Evolutionary conservation across 2,797 vertebrate genomes (phyloP).

Genomic region (Cirrhinus molitorella): DNA sequence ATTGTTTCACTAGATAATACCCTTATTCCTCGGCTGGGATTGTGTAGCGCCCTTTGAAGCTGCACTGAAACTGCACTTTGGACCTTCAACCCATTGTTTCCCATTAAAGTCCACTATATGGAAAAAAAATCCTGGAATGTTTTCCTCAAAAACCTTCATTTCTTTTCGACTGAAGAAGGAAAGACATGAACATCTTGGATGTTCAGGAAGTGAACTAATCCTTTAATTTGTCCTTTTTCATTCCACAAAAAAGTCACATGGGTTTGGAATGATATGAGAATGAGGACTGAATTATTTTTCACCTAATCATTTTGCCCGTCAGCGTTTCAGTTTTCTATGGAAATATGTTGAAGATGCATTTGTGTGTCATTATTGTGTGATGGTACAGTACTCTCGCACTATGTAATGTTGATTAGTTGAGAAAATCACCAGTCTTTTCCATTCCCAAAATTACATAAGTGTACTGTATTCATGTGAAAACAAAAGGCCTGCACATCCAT

Average conservation of each 20-base stretch:
- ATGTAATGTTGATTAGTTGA: background rate
- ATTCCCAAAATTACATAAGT: background rate
- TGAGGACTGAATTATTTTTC: background rate
- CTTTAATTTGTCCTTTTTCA: background rate
- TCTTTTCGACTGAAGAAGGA: no score
- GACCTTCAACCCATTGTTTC: no score
- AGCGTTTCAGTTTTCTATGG: background rate
- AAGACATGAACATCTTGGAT: no score
- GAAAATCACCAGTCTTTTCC: slow-evolving; percentile 10
- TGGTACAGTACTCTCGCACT: background rate
- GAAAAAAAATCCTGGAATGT: no score
- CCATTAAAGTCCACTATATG: no score
- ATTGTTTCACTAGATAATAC: no score
- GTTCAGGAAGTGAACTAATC: no score
- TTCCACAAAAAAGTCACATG: background rate
- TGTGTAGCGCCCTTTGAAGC: no score
- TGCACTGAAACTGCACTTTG: no score
- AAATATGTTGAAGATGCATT: slow-evolving; percentile 16
- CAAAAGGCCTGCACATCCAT: background rate
- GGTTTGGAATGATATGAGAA: background rate
- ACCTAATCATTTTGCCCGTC: background rate
- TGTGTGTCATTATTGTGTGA: slow-evolving; percentile 8
- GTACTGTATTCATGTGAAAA: background rate
- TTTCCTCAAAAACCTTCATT: no score
- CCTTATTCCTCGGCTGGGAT: no score